phyloP scores from a whole-genome alignment of 2,888 invertebrate species.

The Mesorhabditis spiculigera region DNA sequence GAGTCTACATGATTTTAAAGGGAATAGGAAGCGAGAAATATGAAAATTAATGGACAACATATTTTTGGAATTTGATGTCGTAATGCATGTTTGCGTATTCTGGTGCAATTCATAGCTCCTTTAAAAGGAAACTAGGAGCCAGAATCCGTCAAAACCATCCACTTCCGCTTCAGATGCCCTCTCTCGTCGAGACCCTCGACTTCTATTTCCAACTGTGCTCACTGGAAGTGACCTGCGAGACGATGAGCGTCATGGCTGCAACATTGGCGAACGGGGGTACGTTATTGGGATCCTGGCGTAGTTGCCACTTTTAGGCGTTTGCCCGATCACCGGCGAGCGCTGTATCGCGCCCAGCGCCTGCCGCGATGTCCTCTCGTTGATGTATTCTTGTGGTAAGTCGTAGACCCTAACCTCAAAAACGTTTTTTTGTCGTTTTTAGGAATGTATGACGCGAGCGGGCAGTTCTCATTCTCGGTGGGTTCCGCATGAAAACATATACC shows the following conservation, averaged over 20 bases:
- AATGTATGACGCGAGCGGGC: slow-evolving; percentile 84
- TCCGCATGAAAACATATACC: not conserved
- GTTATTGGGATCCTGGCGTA: not conserved
- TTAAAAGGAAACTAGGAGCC: not conserved
- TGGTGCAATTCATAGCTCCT: too few species aligned
- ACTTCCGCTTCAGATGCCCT: slow-evolving; percentile 10
- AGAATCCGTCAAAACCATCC: slow-evolving; percentile 5
- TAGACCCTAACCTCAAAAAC: not conserved
- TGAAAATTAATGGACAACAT: too few species aligned
- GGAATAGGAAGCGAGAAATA: not conserved
- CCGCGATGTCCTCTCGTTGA: slow-evolving; percentile 87
- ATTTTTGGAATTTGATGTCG: too few species aligned
- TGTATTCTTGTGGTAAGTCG: slow-evolving; percentile 91
- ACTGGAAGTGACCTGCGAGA: slow-evolving; percentile 89
- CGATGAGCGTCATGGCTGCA: slow-evolving; percentile 87
- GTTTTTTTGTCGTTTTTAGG: slow-evolving; percentile 59
- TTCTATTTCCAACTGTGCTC: slow-evolving; percentile 98
- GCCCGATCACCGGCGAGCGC: slow-evolving; percentile 90
- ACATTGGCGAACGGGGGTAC: slow-evolving; percentile 89
- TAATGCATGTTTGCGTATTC: not conserved
- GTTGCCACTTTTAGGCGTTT: slow-evolving; percentile 67
- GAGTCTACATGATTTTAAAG: not conserved
- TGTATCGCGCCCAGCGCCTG: slow-evolving; percentile 85
- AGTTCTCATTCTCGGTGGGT: slow-evolving; percentile 49
- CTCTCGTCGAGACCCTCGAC: slow-evolving; percentile 90